Evolutionary conservation across 2,113 vertebrate species (phyloP).

Genomic region (Bothrops jararaca): DNA sequence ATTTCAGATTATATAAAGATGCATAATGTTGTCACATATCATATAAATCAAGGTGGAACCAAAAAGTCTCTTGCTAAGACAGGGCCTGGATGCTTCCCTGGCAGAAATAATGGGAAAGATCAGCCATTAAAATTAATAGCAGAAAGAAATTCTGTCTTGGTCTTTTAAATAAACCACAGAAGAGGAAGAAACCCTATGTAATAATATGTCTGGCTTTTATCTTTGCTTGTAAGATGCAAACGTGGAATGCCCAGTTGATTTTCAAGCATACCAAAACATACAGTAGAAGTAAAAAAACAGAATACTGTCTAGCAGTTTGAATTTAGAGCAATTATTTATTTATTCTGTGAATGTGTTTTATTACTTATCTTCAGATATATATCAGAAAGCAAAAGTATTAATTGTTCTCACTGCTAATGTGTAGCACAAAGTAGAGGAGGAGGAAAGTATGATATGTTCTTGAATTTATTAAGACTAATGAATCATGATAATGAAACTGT

Average conservation of each 20-base stretch:
- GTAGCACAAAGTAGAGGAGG: background rate
- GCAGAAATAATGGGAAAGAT: background rate
- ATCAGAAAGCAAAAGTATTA: conserved; percentile 4
- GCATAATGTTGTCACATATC: background rate
- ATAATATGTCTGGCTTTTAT: background rate
- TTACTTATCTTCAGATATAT: background rate
- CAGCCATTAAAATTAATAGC: background rate
- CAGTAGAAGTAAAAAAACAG: conserved; percentile 9
- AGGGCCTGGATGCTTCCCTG: background rate
- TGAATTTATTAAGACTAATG: background rate
- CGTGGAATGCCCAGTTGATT: background rate
- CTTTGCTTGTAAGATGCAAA: background rate
- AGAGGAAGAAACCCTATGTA: background rate
- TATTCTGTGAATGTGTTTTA: background rate
- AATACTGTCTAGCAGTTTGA: conserved; percentile 1
- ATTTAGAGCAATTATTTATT: conserved; percentile 19
- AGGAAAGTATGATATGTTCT: background rate
- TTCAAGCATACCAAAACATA: background rate
- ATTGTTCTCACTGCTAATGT: background rate
- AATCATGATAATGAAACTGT: background rate
- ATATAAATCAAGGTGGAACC: background rate
- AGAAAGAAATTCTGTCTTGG: background rate
- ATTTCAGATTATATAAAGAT: background rate
- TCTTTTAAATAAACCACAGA: background rate
- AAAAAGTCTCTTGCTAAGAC: background rate